These are phyloP conservation scores for Numenius arquata DNA, from an alignment of 2,113 vertebrate species.

Conservation along the genomic window DNA sequence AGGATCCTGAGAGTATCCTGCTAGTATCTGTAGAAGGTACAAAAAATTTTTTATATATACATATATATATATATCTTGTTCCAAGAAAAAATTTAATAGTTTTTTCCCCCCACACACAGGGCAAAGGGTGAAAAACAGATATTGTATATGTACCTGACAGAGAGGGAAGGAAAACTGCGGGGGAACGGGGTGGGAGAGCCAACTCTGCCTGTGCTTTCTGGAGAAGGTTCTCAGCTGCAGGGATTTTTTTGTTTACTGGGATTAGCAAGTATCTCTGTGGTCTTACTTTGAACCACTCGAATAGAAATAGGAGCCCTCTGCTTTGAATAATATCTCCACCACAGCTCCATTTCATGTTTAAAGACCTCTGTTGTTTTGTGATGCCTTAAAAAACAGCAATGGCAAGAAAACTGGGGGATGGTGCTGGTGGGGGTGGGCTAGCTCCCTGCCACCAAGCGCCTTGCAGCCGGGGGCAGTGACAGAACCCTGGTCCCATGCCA, in stretches of 20 bases:
- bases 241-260: neutral
- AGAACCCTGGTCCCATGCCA: neutral
- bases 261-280: neutral
- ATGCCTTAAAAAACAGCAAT: neutral
- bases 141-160: neutral
- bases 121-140: neutral
- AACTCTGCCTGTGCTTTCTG: neutral
- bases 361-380: neutral
- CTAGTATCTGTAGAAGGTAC: neutral
- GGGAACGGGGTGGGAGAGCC: rapidly evolving
- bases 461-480: neutral
- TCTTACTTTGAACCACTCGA: neutral
- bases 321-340: neutral
- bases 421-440: neutral
- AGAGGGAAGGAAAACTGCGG: neutral
- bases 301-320: neutral
- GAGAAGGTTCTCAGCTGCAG: neutral
- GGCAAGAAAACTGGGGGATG: neutral
- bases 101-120: neutral
- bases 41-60: too few species aligned
- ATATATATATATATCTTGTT: neutral
- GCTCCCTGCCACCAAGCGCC: neutral
- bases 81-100: neutral
- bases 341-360: neutral
- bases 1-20: neutral